These are phyloP conservation scores for Corythornis cristatus DNA, from an alignment of 2,113 vertebrate genomes.

Conservation along the genomic window DNA sequence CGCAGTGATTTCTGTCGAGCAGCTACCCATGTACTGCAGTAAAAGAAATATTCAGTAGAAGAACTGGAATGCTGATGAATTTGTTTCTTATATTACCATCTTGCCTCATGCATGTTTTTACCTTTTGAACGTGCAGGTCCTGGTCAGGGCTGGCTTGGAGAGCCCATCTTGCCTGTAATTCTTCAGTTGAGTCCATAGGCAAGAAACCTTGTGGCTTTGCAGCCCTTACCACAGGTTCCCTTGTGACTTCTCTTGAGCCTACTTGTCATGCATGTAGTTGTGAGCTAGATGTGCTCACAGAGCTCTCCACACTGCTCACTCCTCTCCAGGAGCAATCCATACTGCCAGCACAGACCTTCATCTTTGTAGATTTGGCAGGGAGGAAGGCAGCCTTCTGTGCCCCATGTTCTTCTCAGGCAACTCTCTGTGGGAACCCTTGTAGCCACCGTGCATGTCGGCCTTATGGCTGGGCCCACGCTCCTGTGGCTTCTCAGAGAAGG, in stretches of 20 bases:
- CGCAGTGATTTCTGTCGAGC: not conserved
- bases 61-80: not conserved
- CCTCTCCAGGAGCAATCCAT: not conserved
- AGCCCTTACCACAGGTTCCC: not conserved
- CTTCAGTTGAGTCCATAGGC: not conserved
- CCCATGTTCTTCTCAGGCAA: fast-evolving
- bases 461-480: not conserved
- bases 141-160: not conserved
- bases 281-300: not conserved
- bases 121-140: not conserved
- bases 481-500: fast-evolving
- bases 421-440: not conserved
- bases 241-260: not conserved
- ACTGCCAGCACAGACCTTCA: not conserved
- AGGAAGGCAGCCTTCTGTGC: not conserved
- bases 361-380: not conserved
- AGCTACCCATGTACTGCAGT: not conserved
- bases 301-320: not conserved
- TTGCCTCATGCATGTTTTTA: not conserved
- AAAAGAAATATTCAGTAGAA: not conserved
- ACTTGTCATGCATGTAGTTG: fast-evolving
- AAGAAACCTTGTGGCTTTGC: fast-evolving
- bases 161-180: not conserved
- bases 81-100: not conserved
- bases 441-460: not conserved